Conservation (phyloP, 1,140 invertebrate genomes). For the Neodiprion lecontei region DNA sequence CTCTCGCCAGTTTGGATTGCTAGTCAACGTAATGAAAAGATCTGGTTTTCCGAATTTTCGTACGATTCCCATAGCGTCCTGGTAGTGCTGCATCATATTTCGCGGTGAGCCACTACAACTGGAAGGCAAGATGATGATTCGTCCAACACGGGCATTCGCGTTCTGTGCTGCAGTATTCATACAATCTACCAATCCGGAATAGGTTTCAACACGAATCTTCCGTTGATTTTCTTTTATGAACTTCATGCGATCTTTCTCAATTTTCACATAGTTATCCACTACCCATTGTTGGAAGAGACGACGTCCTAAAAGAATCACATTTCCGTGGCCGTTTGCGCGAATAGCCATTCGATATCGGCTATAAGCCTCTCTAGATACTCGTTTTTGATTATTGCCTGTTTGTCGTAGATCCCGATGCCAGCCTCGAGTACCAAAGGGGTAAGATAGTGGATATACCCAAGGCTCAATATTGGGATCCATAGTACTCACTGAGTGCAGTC, state of each 20-base stretch:
- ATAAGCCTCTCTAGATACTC: slow-evolving; percentile 21
- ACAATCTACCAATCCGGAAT: slow-evolving; percentile 23
- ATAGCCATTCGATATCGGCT: slow-evolving; percentile 17
- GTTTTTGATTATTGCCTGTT: slow-evolving; percentile 9
- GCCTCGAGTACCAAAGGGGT: slow-evolving; percentile 21
- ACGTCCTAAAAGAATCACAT: slow-evolving; percentile 21
- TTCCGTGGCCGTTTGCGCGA: slow-evolving; percentile 11
- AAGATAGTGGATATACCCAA: slow-evolving; percentile 22
- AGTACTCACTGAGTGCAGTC: slow-evolving; percentile 22
- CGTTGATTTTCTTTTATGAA: slow-evolving; percentile 16
- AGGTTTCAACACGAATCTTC: slow-evolving; percentile 17
- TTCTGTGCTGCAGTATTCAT: slow-evolving; percentile 13
- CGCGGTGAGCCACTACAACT: slow-evolving; percentile 49
- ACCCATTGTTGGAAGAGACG: slow-evolving; percentile 24
- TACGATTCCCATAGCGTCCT: slow-evolving; percentile 58
- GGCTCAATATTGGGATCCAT: slow-evolving; percentile 25
- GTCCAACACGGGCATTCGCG: slow-evolving; percentile 25
- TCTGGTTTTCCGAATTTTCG: slow-evolving; percentile 49
- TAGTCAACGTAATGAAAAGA: slow-evolving; percentile 53
- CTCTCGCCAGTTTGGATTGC: slow-evolving; percentile 58
- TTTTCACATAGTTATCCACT: slow-evolving; percentile 26
- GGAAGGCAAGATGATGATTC: slow-evolving; percentile 45
- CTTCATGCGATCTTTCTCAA: slow-evolving; percentile 24
- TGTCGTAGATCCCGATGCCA: slow-evolving; percentile 21
- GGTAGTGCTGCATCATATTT: slow-evolving; percentile 54